Conservation (phyloP, 2,888 invertebrate species). For the Diplolepis rosae region DNA sequence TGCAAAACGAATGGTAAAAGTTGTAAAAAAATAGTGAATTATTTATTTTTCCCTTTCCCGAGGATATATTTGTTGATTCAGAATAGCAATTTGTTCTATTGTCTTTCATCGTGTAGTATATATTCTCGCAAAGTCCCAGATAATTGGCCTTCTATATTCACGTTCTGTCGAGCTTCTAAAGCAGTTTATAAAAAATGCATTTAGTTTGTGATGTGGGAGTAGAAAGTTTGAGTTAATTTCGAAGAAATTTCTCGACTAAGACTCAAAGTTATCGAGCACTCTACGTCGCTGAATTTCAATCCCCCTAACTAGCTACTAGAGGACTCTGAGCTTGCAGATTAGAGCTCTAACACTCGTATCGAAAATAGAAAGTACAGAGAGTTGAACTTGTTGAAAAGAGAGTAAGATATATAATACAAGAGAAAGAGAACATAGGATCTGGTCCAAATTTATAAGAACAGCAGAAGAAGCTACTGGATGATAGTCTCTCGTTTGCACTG, state of each 20-base stretch:
- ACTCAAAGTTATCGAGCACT: background rate
- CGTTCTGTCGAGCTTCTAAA: too few relatives aligned
- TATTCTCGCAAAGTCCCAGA: too few relatives aligned
- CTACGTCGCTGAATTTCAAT: background rate
- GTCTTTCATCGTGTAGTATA: too few relatives aligned
- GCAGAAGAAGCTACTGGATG: constrained; percentile 7
- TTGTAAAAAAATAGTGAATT: too few relatives aligned
- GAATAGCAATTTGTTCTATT: too few relatives aligned
- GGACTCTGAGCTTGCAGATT: background rate
- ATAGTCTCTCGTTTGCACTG: constrained; percentile 20
- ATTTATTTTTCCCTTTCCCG: too few relatives aligned
- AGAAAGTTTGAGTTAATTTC: background rate
- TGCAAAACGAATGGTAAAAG: too few relatives aligned
- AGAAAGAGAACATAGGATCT: background rate
- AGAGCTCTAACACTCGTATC: constrained; percentile 1
- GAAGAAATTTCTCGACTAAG: background rate
- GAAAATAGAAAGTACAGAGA: constrained; percentile 17
- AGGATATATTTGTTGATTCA: too few relatives aligned
- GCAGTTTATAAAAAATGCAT: too few relatives aligned
- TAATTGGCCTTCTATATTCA: too few relatives aligned
- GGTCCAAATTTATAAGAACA: constrained; percentile 18
- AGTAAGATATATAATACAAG: background rate
- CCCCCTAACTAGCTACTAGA: background rate
- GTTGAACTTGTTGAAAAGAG: constrained; percentile 2
- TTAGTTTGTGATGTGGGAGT: background rate